phyloP scores from a whole-genome alignment of 2,797 vertebrate species.

The Alectoris magna region DNA sequence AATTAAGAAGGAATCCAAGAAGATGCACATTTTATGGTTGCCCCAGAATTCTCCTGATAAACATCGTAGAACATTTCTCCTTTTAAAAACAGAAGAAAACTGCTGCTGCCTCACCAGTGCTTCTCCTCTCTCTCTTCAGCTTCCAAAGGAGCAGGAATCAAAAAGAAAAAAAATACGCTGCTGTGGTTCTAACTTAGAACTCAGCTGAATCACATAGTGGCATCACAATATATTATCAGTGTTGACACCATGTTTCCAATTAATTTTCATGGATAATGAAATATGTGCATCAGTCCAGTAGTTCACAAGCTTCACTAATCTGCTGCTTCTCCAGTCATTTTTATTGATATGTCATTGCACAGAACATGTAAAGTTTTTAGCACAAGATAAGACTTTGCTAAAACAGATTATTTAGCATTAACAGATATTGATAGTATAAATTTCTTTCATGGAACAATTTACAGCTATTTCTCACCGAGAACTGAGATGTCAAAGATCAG shows the following conservation, averaged over 20 bases:
- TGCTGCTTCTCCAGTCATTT: neutral
- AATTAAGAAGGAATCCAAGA: neutral
- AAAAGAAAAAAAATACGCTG: neutral
- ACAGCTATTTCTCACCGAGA: neutral
- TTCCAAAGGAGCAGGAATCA: neutral
- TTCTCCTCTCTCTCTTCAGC: neutral
- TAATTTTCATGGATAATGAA: neutral
- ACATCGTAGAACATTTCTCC: neutral
- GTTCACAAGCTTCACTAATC: neutral
- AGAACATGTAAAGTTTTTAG: neutral
- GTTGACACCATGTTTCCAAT: neutral
- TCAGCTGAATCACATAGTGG: neutral
- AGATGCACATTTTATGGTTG: neutral
- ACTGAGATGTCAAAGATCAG: conserved; percentile 5
- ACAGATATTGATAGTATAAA: neutral
- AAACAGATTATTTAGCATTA: neutral
- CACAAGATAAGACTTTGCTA: neutral
- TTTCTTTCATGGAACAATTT: neutral
- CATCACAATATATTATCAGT: neutral
- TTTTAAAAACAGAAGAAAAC: neutral
- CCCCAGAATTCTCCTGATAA: neutral
- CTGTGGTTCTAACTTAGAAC: neutral
- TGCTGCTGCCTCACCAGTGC: neutral
- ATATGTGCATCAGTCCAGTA: neutral
- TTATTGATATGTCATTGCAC: neutral